Evolutionary conservation across 2,888 invertebrate genomes (phyloP).

Genomic region (Torymus auratus): DNA sequence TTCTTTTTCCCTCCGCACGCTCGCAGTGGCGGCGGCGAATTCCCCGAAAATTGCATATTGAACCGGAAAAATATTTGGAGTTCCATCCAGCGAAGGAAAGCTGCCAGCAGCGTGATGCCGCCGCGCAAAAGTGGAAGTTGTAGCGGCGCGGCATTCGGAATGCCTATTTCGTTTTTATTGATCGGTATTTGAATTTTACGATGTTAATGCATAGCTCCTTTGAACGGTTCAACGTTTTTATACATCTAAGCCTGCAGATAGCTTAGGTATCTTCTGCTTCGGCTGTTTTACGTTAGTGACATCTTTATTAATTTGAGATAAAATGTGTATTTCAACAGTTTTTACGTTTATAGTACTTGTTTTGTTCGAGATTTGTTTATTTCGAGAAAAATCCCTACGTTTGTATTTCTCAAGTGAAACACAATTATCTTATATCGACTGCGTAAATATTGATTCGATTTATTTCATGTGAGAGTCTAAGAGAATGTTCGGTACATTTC

Average conservation of each 20-base stretch:
- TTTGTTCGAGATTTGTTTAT: too few species aligned
- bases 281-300: too few species aligned
- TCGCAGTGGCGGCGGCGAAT: constrained; percentile 1
- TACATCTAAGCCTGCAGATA: too few species aligned
- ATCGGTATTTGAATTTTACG: constrained; percentile 27
- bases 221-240: background rate
- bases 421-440: constrained; percentile 32
- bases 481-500: constrained; percentile 11
- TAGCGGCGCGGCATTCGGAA: background rate
- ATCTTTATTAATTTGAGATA: too few species aligned
- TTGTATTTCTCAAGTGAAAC: background rate
- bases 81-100: constrained; percentile 1
- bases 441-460: constrained; percentile 45
- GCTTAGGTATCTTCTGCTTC: too few species aligned
- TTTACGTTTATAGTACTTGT: too few species aligned
- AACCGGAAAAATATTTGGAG: constrained; percentile 47
- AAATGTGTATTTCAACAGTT: too few species aligned
- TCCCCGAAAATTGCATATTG: constrained; percentile 50
- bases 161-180: constrained; percentile 24
- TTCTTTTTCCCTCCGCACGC: constrained; percentile 2
- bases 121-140: too few species aligned
- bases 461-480: constrained; percentile 12
- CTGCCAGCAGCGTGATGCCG: background rate
- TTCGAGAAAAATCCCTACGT: background rate
- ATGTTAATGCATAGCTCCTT: background rate